These are phyloP conservation scores for Archivesica marissinica DNA, from an alignment of 1,140 invertebrate species.

Conservation along the genomic window DNA sequence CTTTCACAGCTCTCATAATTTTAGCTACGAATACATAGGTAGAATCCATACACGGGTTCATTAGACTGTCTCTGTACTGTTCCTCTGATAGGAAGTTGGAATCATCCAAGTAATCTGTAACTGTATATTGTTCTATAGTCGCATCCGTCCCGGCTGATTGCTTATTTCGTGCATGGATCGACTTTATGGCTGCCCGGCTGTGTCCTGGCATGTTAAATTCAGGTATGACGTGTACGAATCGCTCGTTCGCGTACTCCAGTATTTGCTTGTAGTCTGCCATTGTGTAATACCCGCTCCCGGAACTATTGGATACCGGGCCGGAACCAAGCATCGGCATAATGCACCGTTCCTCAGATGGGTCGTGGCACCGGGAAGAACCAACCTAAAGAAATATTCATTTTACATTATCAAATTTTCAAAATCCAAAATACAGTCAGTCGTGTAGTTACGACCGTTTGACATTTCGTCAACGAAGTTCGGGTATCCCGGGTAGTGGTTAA, in stretches of 20 bases:
- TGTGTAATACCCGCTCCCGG: constrained; percentile 73
- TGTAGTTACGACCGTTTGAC: too few relatives aligned
- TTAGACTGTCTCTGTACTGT: constrained; percentile 73
- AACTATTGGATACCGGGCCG: constrained; percentile 65
- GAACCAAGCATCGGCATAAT: constrained; percentile 78
- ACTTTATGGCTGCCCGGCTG: constrained; percentile 75
- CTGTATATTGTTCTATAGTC: too few relatives aligned
- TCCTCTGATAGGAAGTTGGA: constrained; percentile 69
- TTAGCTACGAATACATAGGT: constrained; percentile 71
- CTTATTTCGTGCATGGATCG: too few relatives aligned
- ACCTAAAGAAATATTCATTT: too few relatives aligned
- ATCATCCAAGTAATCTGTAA: constrained; percentile 64
- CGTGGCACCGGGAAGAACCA: constrained; percentile 75
- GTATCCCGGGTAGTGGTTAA: too few relatives aligned
- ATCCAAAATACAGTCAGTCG: too few relatives aligned
- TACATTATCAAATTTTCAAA: too few relatives aligned
- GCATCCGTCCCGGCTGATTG: too few relatives aligned
- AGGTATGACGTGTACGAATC: constrained; percentile 79
- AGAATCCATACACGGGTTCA: constrained; percentile 78
- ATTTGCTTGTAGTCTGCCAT: constrained; percentile 75
- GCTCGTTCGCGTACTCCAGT: constrained; percentile 67
- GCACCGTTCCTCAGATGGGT: constrained; percentile 69
- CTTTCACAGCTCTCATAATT: constrained; percentile 66
- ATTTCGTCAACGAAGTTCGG: too few relatives aligned
- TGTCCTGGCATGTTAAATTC: constrained; percentile 82